Conservation (phyloP, 2,113 vertebrate species). For the Budorcas taxicolor region DNA sequence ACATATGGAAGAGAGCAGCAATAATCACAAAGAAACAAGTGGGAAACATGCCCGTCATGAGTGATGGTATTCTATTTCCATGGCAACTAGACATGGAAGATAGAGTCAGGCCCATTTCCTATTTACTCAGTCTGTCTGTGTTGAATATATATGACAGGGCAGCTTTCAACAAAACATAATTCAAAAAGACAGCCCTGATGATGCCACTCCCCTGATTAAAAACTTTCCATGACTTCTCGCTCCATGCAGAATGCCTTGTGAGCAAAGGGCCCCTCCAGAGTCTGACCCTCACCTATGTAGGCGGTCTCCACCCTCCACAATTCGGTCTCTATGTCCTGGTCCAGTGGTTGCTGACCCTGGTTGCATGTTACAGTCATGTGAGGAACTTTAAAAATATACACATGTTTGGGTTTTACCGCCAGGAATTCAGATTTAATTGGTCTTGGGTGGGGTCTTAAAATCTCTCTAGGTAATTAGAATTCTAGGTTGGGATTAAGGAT, state of each 20-base stretch:
- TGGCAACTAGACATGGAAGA: not conserved
- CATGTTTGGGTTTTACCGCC: not conserved
- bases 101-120: not conserved
- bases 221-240: not conserved
- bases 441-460: not conserved
- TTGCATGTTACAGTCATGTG: not conserved
- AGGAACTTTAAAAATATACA: not conserved
- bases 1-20: not conserved
- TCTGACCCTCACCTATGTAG: not conserved
- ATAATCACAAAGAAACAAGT: not conserved
- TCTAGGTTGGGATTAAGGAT: not conserved
- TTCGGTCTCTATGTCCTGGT: not conserved
- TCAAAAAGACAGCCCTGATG: not conserved
- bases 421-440: not conserved
- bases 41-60: not conserved
- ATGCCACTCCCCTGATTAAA: not conserved
- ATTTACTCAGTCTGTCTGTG: not conserved
- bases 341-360: not conserved
- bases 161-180: slow-evolving; percentile 11
- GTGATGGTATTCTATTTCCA: not conserved
- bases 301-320: not conserved
- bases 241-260: not conserved
- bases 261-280: not conserved
- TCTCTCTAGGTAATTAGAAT: not conserved
- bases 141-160: not conserved